Evolutionary conservation across 1,140 invertebrate genomes (phyloP), one percentile per base, ranked within the genome.

Genomic region (Araneus ventricosus): DNA sequence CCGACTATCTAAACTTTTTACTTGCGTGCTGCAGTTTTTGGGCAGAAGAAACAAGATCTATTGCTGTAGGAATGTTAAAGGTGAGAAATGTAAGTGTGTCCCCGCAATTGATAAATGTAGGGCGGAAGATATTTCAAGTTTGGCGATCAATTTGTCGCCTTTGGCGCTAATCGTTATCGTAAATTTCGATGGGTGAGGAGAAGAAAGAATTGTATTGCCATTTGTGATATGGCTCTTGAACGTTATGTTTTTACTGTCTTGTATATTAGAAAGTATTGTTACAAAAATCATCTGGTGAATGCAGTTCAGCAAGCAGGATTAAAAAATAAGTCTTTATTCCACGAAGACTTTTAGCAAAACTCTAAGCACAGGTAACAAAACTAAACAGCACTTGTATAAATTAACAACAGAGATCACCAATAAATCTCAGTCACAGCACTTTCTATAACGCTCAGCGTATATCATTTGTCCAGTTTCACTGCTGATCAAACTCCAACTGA

Each of bases 1-100:
- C 84, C 52, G 52, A 85, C 27, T 75, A 75, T 75, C 70, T 75
- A 75, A 75, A 75, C 70, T 75, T 75, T 22, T 30, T 30, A 70
- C 63, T 34, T 20, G 30, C 14, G 22, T 30, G 17, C 8, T 20
- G 70, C 30, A 37, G 34, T 75, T 75, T 75, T 34, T 75, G 24
- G 70, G 30, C 14, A 0, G 4, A 4, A 75, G 70, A 75, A 75
- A 75, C 70, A 37, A 37, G 70, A 75, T 75, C 17, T 37, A 75
- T 75, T 17, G 14, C 14, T 37, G 0, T 37, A 7, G 30, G 1
- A 75, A 75, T 75, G 70, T 20, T 75, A 75, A 75, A 75, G 70
- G 67, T 75, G 67, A 75, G 70, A 22, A 34, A 75, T 34, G 70
- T 75, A 37, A 75, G 63, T 27, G 63, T 70, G 41, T 41, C n/a